Percentiles rank a stretch among this genome's conserved stretches.
These are phyloP conservation scores for Physella acuta DNA, from an alignment of 1,140 invertebrate species.

Conservation along the genomic window DNA sequence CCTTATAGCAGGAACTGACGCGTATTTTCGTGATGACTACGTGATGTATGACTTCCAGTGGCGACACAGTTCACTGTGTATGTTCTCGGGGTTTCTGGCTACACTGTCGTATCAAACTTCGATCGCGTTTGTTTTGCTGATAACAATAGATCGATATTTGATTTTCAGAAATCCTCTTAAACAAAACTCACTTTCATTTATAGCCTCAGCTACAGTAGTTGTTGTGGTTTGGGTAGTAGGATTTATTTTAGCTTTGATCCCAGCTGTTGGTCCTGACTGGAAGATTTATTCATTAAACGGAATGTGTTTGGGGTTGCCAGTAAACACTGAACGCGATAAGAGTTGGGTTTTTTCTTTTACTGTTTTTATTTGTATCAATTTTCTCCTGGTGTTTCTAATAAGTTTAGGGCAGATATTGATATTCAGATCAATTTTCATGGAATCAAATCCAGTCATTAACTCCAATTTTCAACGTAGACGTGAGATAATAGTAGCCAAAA, in stretches of 20 bases:
- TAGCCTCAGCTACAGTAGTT: conserved; percentile 10
- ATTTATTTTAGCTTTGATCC: conserved; percentile 29
- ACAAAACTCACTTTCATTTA: conserved; percentile 23
- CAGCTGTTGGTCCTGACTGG: conserved; percentile 28
- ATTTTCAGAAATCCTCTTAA: conserved; percentile 45
- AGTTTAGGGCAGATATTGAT: conserved; percentile 30
- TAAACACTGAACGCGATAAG: conserved; percentile 23
- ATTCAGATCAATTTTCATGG: not conserved
- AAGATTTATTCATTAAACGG: conserved; percentile 38
- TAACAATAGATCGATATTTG: too few relatives aligned
- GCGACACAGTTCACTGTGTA: conserved; percentile 39
- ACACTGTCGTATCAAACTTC: conserved; percentile 43
- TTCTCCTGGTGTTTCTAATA: conserved; percentile 31
- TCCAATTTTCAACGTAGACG: not conserved
- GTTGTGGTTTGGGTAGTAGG: conserved; percentile 26
- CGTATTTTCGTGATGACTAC: conserved; percentile 39
- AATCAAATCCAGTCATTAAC: not conserved
- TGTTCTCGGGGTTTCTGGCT: conserved; percentile 41
- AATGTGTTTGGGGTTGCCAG: conserved; percentile 34
- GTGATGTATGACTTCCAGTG: conserved; percentile 37
- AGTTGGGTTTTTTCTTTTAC: conserved; percentile 34
- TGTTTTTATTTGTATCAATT: conserved; percentile 36
- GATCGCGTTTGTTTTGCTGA: conserved; percentile 39
- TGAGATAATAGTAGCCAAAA: conserved; percentile 12
- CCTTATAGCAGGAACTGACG: conserved; percentile 44